Evolutionary conservation across 2,888 invertebrate species (phyloP).

Genomic region (Nomada flava): DNA sequence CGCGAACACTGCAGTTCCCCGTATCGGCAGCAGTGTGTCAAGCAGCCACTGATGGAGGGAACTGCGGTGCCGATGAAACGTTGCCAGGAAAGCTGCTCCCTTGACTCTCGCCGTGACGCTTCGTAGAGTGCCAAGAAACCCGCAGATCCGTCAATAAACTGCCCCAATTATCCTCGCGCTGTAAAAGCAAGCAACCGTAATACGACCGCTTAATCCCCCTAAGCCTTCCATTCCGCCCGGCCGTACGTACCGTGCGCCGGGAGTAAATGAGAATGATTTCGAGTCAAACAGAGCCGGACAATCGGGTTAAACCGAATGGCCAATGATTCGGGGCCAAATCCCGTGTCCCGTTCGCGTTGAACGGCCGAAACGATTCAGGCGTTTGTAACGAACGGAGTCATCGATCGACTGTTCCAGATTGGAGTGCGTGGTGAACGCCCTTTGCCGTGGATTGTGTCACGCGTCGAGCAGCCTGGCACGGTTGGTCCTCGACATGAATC

Average conservation of each 20-base stretch:
- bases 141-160: neutral
- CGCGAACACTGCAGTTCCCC: conserved; percentile 42
- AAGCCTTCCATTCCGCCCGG: neutral
- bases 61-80: conserved; percentile 26
- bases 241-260: neutral
- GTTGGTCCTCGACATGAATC: conserved; percentile 85
- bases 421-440: conserved; percentile 85
- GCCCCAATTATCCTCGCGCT: neutral
- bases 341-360: neutral
- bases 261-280: conserved; percentile 25
- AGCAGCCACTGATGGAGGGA: conserved; percentile 47
- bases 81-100: too few species aligned
- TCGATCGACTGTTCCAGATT: conserved; percentile 79
- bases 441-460: conserved; percentile 83
- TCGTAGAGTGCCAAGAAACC: too few species aligned
- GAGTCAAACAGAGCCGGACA: conserved; percentile 1
- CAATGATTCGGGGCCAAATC: conserved; percentile 15
- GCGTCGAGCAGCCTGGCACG: conserved; percentile 83
- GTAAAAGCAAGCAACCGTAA: conserved; percentile 5
- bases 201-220: neutral
- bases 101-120: too few species aligned
- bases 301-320: conserved; percentile 15
- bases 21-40: conserved; percentile 47
- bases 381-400: conserved; percentile 30
- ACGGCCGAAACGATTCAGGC: neutral